Conservation (phyloP, 1,140 invertebrate species). For the Bathynomus jamesi region DNA sequence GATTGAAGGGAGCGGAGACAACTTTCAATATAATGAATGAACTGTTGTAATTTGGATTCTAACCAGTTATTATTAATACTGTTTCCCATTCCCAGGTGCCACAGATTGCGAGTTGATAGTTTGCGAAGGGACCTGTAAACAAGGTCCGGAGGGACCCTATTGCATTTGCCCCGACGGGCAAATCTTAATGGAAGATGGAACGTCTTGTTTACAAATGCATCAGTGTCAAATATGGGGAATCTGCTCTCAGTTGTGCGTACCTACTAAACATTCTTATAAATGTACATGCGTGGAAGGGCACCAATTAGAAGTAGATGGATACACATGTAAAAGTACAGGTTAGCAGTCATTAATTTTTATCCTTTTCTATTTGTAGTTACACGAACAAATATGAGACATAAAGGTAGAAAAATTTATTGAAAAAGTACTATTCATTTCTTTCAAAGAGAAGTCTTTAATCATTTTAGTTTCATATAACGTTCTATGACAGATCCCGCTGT, state of each 20-base stretch:
- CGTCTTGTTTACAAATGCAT: constrained; percentile 46
- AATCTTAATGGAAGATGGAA: constrained; percentile 35
- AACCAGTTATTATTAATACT: too few species aligned
- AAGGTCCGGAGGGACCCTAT: constrained; percentile 27
- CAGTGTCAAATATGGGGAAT: constrained; percentile 70
- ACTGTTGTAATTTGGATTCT: too few species aligned
- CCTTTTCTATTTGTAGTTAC: too few species aligned
- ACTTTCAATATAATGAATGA: too few species aligned
- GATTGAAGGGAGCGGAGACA: too few species aligned
- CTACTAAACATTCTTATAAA: constrained; percentile 47
- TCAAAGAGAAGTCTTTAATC: too few species aligned
- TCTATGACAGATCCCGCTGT: constrained; percentile 48
- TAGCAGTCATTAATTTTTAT: too few species aligned
- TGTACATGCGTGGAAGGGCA: constrained; percentile 68
- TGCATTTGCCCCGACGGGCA: constrained; percentile 37
- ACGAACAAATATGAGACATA: too few species aligned
- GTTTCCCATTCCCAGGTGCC: too few species aligned
- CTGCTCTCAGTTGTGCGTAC: constrained; percentile 64
- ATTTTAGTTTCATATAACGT: too few species aligned
- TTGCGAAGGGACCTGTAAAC: constrained; percentile 25
- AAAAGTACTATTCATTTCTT: too few species aligned
- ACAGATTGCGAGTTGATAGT: constrained; percentile 31
- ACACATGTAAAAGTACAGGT: constrained; percentile 73
- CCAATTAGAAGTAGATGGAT: constrained; percentile 60
- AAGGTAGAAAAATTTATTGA: too few species aligned